Conservation (phyloP, 2,888 invertebrate species). For the Salpingus planirostris region DNA sequence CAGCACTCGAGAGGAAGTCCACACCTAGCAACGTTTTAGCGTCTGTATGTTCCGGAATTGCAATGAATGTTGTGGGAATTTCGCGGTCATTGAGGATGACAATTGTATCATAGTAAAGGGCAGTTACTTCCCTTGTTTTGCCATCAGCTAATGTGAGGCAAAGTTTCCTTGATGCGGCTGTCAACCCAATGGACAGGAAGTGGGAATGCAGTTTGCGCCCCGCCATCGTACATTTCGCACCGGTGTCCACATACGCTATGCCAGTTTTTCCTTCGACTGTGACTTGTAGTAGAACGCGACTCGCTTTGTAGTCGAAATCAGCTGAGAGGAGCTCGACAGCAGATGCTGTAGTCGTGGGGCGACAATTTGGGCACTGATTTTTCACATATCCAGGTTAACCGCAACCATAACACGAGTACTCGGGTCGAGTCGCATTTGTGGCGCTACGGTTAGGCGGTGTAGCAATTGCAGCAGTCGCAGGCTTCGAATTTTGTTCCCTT, state of each 20-base stretch:
- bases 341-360: neutral
- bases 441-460: neutral
- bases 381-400: slow-evolving; percentile 2
- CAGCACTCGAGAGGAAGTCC: slow-evolving; percentile 1
- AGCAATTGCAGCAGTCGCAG: neutral
- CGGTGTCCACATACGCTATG: slow-evolving; percentile 1
- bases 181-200: neutral
- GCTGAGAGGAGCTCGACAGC: neutral
- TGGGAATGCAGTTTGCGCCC: neutral
- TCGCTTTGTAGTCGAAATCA: neutral
- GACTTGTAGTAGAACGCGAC: neutral
- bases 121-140: neutral
- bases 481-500: neutral
- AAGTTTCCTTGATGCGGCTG: neutral
- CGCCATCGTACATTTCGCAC: slow-evolving; percentile 1
- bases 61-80: slow-evolving; percentile 1
- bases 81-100: neutral
- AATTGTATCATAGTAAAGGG: neutral
- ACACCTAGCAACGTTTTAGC: slow-evolving; percentile 3
- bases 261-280: neutral
- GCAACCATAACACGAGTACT: slow-evolving; percentile 3
- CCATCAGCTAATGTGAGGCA: slow-evolving; percentile 2
- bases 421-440: too few species aligned
- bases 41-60: neutral
- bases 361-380: slow-evolving; percentile 6